phyloP scores from a whole-genome alignment of 2,888 invertebrate genomes.

The Scaptodrosophila latifasciaeformis region DNA sequence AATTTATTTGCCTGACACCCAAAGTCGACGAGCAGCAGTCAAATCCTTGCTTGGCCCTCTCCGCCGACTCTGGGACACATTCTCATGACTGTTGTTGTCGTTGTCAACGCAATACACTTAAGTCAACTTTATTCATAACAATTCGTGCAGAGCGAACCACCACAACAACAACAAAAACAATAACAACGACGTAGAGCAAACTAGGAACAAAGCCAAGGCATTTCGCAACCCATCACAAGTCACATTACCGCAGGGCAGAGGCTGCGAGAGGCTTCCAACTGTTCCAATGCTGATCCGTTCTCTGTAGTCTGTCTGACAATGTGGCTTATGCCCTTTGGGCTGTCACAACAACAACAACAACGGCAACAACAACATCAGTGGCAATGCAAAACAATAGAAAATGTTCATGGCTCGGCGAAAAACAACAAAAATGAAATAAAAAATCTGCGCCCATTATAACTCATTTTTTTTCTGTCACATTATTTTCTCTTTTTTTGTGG shows the following conservation, averaged over 20 bases:
- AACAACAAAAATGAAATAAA: no score
- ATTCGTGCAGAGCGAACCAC: slow-evolving; percentile 1
- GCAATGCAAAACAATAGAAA: slow-evolving; percentile 43
- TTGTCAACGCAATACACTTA: slow-evolving; percentile 39
- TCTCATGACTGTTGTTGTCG: slow-evolving; percentile 30
- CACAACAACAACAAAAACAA: slow-evolving; percentile 1
- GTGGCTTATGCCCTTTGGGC: slow-evolving; percentile 11
- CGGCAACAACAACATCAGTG: slow-evolving; percentile 5
- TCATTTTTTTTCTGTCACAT: slow-evolving; percentile 34
- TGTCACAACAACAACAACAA: slow-evolving; percentile 4
- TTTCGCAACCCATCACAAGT: neutral
- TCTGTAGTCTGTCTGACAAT: slow-evolving; percentile 52
- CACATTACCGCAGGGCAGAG: no score
- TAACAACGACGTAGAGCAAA: neutral
- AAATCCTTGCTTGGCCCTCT: no score
- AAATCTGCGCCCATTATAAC: slow-evolving; percentile 44
- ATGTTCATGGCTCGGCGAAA: slow-evolving; percentile 34
- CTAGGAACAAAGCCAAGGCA: neutral
- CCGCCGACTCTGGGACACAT: no score
- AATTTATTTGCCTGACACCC: slow-evolving; percentile 49
- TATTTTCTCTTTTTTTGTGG: slow-evolving; percentile 21
- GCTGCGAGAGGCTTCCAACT: neutral
- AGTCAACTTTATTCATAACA: slow-evolving; percentile 42
- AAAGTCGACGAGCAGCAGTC: no score
- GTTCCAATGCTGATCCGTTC: neutral